Evolutionary conservation across 1,140 invertebrate genomes (phyloP), one percentile per base, ranked within the genome.

Genomic region (Papilio polytes): DNA sequence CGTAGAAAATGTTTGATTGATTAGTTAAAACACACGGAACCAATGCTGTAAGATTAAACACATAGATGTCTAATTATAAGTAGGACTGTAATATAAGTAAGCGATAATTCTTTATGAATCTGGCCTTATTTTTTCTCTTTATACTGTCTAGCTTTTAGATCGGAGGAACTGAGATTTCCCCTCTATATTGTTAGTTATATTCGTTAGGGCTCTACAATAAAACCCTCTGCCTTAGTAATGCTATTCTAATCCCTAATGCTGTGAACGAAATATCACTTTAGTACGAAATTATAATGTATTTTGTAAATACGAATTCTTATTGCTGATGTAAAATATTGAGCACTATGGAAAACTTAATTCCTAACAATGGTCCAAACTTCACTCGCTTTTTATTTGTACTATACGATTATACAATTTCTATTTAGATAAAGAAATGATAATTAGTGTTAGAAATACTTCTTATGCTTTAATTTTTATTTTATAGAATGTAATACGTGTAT

Each of bases 331-430:
- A 88, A 88, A 90, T 90, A 91, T 89, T 87, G 83, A 90, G 91
- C 90, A 93, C 92, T 93, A 93, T 91, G 92, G 92, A 93, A 94
- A 91, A 93, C 91, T 92, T 86, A 92, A 94, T 94, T 94, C 92
- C 93, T 94, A 94, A 92, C 90, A 93, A 94, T 94, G 92, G 93
- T 94, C 92, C 93, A 94, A 94, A 94, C 91, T 92, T 94, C 91
- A 92, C 90, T 94, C 86, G 93, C 93, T 94, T 94, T 91, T 94
- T 88, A 94, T 94, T 94, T 94, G 90, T 94, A 93, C 91, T 94
- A 93, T 94, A 94, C 87, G 89, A 93, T 92, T 94, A 93, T 93
- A 93, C 91, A 92, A 90, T 91, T 90, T 92, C 88, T 94, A 93
- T 93, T 89, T 93, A 94, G 92, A 91, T 94, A 93, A 94, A 92